Percentiles rank a stretch among this genome's conserved stretches.
Conservation (phyloP, 2,888 invertebrate genomes). For the Perizoma affinitatum region DNA sequence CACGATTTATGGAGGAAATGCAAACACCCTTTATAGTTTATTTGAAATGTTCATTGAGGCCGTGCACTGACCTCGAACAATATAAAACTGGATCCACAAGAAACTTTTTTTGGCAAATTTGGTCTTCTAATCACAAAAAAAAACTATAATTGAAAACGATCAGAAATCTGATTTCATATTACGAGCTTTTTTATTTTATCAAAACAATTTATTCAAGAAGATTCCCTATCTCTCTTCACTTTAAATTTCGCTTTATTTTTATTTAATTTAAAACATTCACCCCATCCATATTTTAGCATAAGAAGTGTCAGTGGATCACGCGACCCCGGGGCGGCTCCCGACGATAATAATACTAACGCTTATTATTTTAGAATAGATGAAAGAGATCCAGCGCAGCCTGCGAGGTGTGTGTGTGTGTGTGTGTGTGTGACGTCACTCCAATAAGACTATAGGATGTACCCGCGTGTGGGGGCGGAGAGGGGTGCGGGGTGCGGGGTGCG, state of each 20-base stretch:
- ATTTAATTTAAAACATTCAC: conserved; percentile 32
- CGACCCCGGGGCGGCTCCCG: conserved; percentile 26
- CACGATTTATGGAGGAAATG: conserved; percentile 4
- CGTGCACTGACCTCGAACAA: neutral
- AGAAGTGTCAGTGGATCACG: conserved; percentile 33
- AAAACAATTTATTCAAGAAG: neutral
- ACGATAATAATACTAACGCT: neutral
- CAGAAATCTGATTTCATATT: too few species aligned
- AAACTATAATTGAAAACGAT: too few species aligned
- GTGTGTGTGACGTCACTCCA: conserved; percentile 43
- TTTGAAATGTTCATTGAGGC: too few species aligned
- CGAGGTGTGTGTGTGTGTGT: conserved; percentile 42
- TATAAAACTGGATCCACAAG: too few species aligned
- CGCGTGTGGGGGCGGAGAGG: conserved; percentile 1
- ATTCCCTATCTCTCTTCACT: conserved; percentile 11
- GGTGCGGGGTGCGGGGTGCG: conserved; percentile 5
- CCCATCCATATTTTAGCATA: conserved; percentile 38
- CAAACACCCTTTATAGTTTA: neutral
- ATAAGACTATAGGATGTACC: conserved; percentile 53
- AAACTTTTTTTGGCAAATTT: too few species aligned
- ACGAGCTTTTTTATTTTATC: neutral
- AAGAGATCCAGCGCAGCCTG: neutral
- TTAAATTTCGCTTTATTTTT: conserved; percentile 29
- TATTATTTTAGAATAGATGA: conserved; percentile 8
- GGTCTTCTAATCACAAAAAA: too few species aligned